Conservation (phyloP, 2,113 vertebrate genomes). For the Phyllostomus hastatus region DNA sequence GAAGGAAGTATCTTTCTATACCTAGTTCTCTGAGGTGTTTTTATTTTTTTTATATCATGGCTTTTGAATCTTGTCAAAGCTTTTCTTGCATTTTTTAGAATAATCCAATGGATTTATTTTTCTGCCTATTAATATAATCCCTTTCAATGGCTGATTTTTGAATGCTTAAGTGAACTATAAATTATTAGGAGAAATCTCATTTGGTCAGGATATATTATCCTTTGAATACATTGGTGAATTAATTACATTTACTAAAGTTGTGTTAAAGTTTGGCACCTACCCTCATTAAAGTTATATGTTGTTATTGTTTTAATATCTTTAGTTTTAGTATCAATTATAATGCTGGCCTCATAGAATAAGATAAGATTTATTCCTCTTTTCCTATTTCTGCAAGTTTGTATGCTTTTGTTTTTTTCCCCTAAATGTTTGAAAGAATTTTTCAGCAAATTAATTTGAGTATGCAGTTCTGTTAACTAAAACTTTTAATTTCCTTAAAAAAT, state of each 20-base stretch:
- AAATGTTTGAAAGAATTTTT: slow-evolving; percentile 6
- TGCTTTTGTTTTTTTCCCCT: neutral
- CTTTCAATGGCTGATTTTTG: neutral
- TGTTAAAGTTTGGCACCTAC: neutral
- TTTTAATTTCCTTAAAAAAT: neutral
- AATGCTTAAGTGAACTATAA: neutral
- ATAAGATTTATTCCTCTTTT: neutral
- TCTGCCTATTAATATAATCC: neutral
- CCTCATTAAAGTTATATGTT: neutral
- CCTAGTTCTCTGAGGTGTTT: neutral
- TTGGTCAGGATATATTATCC: neutral
- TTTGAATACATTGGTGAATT: neutral
- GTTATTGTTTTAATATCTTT: neutral
- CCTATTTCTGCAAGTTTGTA: neutral
- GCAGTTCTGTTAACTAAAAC: neutral
- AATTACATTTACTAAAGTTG: neutral
- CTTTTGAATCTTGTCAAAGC: neutral
- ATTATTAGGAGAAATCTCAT: neutral
- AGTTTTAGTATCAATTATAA: neutral
- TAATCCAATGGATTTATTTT: neutral
- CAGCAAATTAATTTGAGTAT: neutral
- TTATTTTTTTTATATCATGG: neutral
- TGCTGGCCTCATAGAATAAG: neutral
- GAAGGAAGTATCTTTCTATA: neutral
- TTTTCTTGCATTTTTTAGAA: neutral